These are phyloP conservation scores for Huso huso DNA, from an alignment of 2,797 vertebrate species.

Conservation along the genomic window DNA sequence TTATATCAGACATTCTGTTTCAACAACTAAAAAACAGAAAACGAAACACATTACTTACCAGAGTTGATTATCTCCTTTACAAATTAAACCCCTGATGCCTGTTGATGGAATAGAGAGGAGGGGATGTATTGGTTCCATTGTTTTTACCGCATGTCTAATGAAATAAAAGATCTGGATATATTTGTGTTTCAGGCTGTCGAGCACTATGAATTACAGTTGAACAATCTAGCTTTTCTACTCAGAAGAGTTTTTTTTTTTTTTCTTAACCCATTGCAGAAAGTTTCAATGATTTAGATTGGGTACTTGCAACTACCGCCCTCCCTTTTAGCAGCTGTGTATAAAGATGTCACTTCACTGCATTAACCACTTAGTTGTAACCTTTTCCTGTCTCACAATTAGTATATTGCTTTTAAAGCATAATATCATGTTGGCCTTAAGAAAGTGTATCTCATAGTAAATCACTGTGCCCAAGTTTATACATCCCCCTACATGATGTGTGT, in stretches of 20 bases:
- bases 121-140: slow-evolving; percentile 4
- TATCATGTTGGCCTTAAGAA: too few species aligned
- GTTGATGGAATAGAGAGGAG: not conserved
- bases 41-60: slow-evolving; percentile 27
- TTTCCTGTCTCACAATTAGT: slow-evolving; percentile 57
- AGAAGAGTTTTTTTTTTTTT: slow-evolving; percentile 11
- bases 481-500: too few species aligned
- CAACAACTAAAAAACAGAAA: not conserved
- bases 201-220: slow-evolving; percentile 19
- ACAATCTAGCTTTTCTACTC: slow-evolving; percentile 16
- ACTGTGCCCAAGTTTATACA: too few species aligned
- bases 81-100: slow-evolving; percentile 9
- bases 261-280: slow-evolving; percentile 5
- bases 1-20: too few species aligned
- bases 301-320: slow-evolving; percentile 57
- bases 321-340: slow-evolving; percentile 53
- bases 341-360: slow-evolving; percentile 64
- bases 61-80: slow-evolving; percentile 29
- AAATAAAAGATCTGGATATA: not conserved
- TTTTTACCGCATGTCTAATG: slow-evolving; percentile 14
- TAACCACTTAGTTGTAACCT: slow-evolving; percentile 60
- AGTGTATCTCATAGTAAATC: too few species aligned
- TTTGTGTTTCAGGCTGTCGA: slow-evolving; percentile 22
- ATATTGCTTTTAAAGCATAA: not conserved
- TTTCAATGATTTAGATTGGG: slow-evolving; percentile 54